A percentile compares a stretch with the other conserved stretches of the same genome.
Conservation (phyloP, 2,113 vertebrate genomes). For the Eidolon helvum region DNA sequence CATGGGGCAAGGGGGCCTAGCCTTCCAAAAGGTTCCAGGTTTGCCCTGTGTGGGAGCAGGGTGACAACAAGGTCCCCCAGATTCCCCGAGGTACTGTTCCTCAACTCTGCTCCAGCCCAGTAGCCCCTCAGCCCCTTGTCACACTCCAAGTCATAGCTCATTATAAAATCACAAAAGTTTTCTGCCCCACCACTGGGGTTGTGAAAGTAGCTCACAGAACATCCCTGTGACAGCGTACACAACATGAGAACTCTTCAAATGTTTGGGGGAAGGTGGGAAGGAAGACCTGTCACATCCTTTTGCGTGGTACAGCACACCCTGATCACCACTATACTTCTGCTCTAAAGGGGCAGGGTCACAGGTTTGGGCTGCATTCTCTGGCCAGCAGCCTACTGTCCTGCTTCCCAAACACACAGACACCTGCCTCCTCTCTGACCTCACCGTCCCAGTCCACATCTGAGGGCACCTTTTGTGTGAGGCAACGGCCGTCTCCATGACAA, state of each 20-base stretch:
- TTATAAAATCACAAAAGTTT: neutral
- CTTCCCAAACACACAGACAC: neutral
- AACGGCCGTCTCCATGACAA: conserved; percentile 58
- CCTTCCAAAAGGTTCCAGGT: neutral
- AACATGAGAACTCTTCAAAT: no score
- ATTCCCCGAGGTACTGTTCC: neutral
- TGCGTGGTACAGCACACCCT: neutral
- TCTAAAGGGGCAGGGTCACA: neutral
- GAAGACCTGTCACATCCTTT: neutral
- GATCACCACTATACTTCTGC: neutral
- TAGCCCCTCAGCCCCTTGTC: neutral
- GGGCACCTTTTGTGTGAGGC: conserved; percentile 60
- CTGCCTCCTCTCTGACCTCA: neutral
- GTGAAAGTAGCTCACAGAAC: neutral
- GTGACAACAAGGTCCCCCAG: neutral
- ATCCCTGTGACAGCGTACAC: neutral
- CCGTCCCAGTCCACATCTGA: neutral
- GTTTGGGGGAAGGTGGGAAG: neutral
- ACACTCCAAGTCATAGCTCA: neutral
- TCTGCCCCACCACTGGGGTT: neutral
- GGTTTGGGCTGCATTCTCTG: neutral
- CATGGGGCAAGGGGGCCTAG: neutral
- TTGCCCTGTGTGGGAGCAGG: neutral
- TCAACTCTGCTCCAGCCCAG: neutral
- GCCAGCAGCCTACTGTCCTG: neutral